Conservation (phyloP, 2,888 invertebrate genomes). For the Nasonovia ribisnigri region DNA sequence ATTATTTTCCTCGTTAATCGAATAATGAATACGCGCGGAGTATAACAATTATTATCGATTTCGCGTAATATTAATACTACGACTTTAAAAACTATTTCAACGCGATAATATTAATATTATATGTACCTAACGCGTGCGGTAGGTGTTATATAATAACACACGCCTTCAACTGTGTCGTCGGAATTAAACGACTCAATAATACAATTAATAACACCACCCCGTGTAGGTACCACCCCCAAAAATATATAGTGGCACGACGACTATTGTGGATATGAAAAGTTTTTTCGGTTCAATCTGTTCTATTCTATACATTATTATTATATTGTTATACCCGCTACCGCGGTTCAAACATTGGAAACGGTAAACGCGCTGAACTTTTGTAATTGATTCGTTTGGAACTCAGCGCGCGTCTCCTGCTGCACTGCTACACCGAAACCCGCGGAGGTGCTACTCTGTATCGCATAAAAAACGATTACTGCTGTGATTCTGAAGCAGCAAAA, state of each 20-base stretch:
- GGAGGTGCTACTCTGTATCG: neutral
- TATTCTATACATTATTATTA: neutral
- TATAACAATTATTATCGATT: neutral
- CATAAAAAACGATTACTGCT: neutral
- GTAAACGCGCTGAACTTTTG: neutral
- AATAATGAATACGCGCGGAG: neutral
- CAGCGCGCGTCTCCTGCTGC: neutral
- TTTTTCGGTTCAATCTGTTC: neutral
- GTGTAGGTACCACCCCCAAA: too few relatives aligned
- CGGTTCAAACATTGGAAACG: neutral
- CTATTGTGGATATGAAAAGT: neutral
- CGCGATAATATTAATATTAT: neutral
- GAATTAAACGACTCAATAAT: neutral
- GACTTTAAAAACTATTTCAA: neutral
- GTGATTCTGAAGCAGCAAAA: neutral
- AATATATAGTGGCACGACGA: neutral
- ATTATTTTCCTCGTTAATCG: neutral
- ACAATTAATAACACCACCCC: neutral
- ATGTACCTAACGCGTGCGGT: too few relatives aligned
- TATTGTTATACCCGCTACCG: neutral
- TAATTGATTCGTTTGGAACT: constrained; percentile 35
- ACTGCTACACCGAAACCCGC: neutral
- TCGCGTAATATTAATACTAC: neutral
- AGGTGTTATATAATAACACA: too few relatives aligned
- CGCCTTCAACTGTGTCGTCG: neutral